phyloP scores from a whole-genome alignment of 2,113 vertebrate genomes.

The Oreochromis aureus region DNA sequence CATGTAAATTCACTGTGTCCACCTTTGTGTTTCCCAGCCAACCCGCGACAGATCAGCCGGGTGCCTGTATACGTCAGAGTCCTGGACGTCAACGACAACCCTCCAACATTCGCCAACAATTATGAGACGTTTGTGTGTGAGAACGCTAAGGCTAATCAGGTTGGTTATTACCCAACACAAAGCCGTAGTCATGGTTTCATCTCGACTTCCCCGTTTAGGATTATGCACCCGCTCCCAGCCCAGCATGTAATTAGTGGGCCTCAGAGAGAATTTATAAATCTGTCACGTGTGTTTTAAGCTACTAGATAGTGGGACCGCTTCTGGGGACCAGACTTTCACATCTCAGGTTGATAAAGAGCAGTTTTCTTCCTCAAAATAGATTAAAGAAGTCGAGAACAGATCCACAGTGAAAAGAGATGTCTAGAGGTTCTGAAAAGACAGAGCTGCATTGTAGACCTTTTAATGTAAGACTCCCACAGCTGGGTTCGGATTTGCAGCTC shows the following conservation, averaged over 20 bases:
- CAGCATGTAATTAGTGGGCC: constrained; percentile 2
- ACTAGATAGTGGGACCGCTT: neutral
- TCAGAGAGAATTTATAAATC: neutral
- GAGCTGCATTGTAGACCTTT: neutral
- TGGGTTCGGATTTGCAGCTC: neutral
- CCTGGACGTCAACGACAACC: constrained; percentile 92
- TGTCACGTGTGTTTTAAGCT: neutral
- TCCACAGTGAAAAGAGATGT: neutral
- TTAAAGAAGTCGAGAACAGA: neutral
- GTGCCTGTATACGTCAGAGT: constrained; percentile 87
- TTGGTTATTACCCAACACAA: constrained; percentile 27
- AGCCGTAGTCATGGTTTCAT: constrained; percentile 15
- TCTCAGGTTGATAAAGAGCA: neutral
- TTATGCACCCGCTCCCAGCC: neutral
- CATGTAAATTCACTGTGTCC: neutral
- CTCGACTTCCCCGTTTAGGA: neutral
- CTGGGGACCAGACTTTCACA: neutral
- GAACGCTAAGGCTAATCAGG: constrained; percentile 91
- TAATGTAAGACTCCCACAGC: neutral
- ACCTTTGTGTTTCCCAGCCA: constrained; percentile 71
- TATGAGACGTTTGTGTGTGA: constrained; percentile 95
- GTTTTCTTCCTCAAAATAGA: neutral
- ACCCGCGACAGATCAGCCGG: constrained; percentile 82
- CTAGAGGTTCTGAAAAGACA: neutral
- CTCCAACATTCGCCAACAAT: constrained; percentile 85